Percentiles rank a stretch among this genome's conserved stretches.
Conservation (phyloP, 2,888 invertebrate species). For the Lobophora halterata region DNA sequence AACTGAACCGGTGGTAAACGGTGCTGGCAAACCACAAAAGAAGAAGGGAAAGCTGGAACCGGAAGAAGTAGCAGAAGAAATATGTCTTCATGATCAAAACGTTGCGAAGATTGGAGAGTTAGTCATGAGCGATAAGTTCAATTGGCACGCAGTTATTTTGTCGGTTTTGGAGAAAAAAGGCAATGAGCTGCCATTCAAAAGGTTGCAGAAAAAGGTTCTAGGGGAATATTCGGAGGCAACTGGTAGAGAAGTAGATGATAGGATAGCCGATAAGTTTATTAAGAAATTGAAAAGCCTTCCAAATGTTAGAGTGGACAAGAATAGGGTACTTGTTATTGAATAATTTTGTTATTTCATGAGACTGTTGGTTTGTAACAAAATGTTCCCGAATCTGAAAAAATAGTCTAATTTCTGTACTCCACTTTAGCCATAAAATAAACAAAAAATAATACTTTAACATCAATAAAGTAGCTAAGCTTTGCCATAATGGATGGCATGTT, state of each 20-base stretch:
- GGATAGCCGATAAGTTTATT: conserved; percentile 85
- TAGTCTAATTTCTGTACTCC: no score
- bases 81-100: conserved; percentile 70
- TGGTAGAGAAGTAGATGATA: conserved; percentile 78
- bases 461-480: no score
- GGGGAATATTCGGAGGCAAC: conserved; percentile 81
- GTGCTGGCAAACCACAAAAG: conserved; percentile 43
- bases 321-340: conserved; percentile 74
- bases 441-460: no score
- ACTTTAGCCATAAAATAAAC: no score
- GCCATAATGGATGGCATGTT: no score
- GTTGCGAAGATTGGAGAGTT: conserved; percentile 65
- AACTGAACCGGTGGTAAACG: conserved; percentile 36
- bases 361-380: background rate
- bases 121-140: conserved; percentile 59
- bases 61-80: conserved; percentile 55
- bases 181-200: conserved; percentile 85
- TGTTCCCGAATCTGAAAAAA: no score
- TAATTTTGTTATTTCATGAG: conserved; percentile 31
- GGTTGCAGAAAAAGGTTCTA: conserved; percentile 88
- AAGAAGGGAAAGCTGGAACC: conserved; percentile 62
- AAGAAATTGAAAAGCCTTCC: conserved; percentile 86
- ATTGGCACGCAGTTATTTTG: conserved; percentile 75
- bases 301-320: conserved; percentile 82
- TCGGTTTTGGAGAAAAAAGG: conserved; percentile 76